Evolutionary conservation across 53 echinoderm and acorn worm genomes (phyloP).

Genomic region (Arbacia lixula): DNA sequence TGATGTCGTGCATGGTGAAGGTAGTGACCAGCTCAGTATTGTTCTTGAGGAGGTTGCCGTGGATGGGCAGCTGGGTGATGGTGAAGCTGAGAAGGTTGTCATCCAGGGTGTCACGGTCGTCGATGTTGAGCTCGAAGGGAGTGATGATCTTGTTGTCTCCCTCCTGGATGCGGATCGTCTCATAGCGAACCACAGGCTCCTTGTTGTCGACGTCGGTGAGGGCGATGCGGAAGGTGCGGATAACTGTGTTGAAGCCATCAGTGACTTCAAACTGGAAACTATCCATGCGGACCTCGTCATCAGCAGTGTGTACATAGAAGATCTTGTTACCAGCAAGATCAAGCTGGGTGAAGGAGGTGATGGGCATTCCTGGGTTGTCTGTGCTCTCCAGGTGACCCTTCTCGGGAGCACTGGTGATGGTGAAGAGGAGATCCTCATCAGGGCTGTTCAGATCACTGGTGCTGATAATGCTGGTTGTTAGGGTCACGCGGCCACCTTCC

Average conservation of each 20-base stretch:
- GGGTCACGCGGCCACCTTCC: constrained; percentile 90
- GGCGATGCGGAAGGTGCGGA: constrained; percentile 95
- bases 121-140: constrained; percentile 95
- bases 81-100: constrained; percentile 77
- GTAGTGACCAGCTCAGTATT: constrained; percentile 82
- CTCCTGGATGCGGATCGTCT: constrained; percentile 75
- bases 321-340: constrained; percentile 99
- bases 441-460: constrained; percentile 99
- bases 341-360: constrained; percentile 93
- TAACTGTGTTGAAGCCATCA: constrained; percentile 96
- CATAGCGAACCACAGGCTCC: constrained; percentile 85
- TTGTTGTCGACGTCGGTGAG: constrained; percentile 97
- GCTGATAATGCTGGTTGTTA: constrained; percentile 90
- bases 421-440: constrained; percentile 93
- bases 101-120: constrained; percentile 89
- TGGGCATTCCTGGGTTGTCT: constrained; percentile 93
- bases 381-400: constrained; percentile 98
- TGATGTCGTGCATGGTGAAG: constrained; percentile 95
- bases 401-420: constrained; percentile 86
- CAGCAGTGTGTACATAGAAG: constrained; percentile 95
- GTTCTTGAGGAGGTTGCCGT: constrained; percentile 89
- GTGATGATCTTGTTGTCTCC: constrained; percentile 96
- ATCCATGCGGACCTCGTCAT: constrained; percentile 97
- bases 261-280: constrained; percentile 98
- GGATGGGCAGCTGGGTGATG: constrained; percentile 96